A percentile compares a stretch with the other conserved stretches of the same genome.
Evolutionary conservation across 2,797 vertebrate species (phyloP).

Genomic region (Petrocephalus schoutedeni): DNA sequence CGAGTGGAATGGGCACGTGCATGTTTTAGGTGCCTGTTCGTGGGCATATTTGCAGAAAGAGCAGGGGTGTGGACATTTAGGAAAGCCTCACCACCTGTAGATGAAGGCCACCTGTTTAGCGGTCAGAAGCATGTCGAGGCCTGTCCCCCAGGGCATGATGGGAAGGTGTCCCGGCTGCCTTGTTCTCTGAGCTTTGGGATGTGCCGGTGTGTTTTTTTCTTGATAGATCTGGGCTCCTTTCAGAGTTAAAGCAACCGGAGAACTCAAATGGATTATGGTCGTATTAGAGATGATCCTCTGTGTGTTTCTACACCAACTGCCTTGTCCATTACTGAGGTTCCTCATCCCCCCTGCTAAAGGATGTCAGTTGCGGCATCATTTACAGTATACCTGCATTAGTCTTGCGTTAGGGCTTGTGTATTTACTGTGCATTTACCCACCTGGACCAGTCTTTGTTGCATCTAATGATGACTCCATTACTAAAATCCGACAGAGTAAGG

Average conservation of each 20-base stretch:
- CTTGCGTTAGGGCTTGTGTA: neutral
- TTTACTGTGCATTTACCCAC: neutral
- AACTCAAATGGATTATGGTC: constrained; percentile 13
- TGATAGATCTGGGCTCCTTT: neutral
- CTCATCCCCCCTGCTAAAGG: neutral
- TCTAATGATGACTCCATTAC: neutral
- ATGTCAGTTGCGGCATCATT: neutral
- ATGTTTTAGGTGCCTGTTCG: constrained; percentile 7
- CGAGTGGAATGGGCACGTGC: neutral
- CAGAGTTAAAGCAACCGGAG: neutral
- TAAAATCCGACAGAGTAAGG: neutral
- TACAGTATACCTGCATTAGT: neutral
- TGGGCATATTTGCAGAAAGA: neutral
- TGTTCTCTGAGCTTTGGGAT: neutral
- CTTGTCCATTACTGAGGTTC: neutral
- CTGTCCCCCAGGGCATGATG: constrained; percentile 29
- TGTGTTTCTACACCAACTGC: neutral
- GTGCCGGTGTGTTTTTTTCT: neutral
- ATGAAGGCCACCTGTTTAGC: neutral
- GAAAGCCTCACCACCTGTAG: neutral
- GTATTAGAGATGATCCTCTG: constrained; percentile 17
- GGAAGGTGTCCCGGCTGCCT: neutral
- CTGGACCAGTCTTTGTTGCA: neutral
- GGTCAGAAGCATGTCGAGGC: constrained; percentile 31
- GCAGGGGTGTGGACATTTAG: neutral